These are phyloP conservation scores for Lanius ludovicianus DNA, from an alignment of 2,113 vertebrate species.

Conservation along the genomic window DNA sequence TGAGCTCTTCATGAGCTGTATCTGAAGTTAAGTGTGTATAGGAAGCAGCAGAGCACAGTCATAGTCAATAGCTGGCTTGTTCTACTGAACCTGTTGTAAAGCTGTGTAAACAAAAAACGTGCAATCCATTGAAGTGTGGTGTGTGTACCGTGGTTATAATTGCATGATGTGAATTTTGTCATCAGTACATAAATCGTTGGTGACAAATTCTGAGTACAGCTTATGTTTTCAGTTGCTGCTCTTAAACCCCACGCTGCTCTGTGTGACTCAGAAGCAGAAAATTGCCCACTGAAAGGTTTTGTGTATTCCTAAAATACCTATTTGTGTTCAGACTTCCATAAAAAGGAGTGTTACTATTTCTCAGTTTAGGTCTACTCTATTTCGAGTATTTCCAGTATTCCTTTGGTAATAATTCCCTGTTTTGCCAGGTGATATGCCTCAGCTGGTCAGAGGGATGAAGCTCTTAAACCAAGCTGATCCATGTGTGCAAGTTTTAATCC, in stretches of 20 bases:
- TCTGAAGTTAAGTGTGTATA: background rate
- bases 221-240: background rate
- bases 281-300: background rate
- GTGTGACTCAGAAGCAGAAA: background rate
- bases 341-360: background rate
- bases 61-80: background rate
- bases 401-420: constrained; percentile 7
- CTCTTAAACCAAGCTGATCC: constrained; percentile 96
- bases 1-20: background rate
- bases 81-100: background rate
- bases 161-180: background rate
- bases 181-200: background rate
- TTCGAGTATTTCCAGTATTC: background rate
- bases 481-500: constrained; percentile 92
- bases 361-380: background rate
- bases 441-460: constrained; percentile 93
- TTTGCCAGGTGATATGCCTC: constrained; percentile 90
- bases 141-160: background rate
- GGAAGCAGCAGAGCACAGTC: background rate
- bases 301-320: background rate
- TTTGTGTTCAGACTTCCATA: background rate
- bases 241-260: background rate
- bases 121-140: background rate
- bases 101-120: background rate
- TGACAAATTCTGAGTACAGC: background rate